These are phyloP conservation scores for Trachelus troglodyta DNA, from an alignment of 2,888 invertebrate species.

Conservation along the genomic window DNA sequence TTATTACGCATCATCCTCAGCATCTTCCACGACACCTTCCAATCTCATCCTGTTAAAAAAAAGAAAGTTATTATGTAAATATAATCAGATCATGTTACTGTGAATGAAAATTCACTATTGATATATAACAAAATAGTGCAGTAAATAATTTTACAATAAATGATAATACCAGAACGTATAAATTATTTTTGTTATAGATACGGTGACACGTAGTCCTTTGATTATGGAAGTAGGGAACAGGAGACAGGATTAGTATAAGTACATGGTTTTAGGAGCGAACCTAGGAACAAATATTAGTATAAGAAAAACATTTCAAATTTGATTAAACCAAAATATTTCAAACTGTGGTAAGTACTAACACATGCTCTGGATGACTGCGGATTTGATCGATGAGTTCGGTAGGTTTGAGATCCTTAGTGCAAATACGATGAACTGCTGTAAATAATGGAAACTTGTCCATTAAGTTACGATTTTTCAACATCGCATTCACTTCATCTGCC, in stretches of 20 bases:
- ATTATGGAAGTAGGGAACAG: neutral
- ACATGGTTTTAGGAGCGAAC: constrained; percentile 48
- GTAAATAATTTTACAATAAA: neutral
- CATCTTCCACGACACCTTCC: constrained; percentile 35
- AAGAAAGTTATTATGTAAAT: neutral
- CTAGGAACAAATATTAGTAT: constrained; percentile 28
- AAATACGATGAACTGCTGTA: constrained; percentile 95
- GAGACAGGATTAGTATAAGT: constrained; percentile 38
- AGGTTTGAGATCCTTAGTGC: constrained; percentile 83
- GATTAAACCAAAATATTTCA: constrained; percentile 9
- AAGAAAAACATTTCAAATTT: neutral
- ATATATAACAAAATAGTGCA: neutral
- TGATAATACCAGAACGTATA: neutral
- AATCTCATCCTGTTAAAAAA: constrained; percentile 42
- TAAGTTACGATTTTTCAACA: constrained; percentile 88
- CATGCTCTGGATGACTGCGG: constrained; percentile 94
- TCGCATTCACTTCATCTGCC: constrained; percentile 94
- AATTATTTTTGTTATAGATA: neutral
- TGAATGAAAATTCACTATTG: neutral
- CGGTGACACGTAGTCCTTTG: no score
- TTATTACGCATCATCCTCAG: constrained; percentile 11
- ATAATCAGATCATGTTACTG: neutral
- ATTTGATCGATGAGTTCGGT: constrained; percentile 90
- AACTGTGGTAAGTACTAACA: constrained; percentile 77
- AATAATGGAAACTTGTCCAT: constrained; percentile 96